Base-by-base conservation (phyloP, 1,140 invertebrate genomes). In the Diorhabda elongata region DNA sequence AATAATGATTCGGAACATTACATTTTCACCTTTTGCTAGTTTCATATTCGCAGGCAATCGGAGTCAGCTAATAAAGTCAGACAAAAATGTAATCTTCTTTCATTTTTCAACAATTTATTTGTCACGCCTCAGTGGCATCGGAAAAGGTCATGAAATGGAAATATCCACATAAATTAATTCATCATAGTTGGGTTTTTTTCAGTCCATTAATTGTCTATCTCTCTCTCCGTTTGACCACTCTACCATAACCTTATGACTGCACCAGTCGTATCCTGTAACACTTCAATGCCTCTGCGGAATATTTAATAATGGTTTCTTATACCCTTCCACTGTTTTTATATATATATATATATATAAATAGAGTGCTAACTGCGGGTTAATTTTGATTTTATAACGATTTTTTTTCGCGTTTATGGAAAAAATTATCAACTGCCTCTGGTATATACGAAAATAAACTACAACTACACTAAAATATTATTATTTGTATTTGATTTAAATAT, bases 201-300 rank as follows among this genome's bases (percentile, higher is more conserved):
- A 67, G 66, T 71, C 66, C 66, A 68, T 71, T 71, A 71, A 71
- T 68, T 43, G 66, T 66, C 69, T 68, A 44, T 71, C 65, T 71
- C 44, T 44, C 57, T 71, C 62, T 71, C 45, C 26, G 26, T 42
- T 52, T 68, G 61, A 57, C 69, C 66, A 64, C 69, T 71, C 56
- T 71, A 63, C 61, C 69, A 66, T 71, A 58, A 67, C 66, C 69
- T 71, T 68, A 71, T 71, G 69, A 68, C 69, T 71, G 61, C 69
- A 64, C 66, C 57, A 68, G 69, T 71, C 69, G 68, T 71, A 71
- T 71, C 69, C 69, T 66, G 69, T 61, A 60, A 71, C 66, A 61
- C 69, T 65, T 71, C 69, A 71, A 71, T 71, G 69, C 66, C 61
- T 67, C 47, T 61, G 56, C 61, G 69, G 62, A 60, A 68, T 68